Evolutionary conservation across 2,113 vertebrate genomes (phyloP).

Genomic region (Gavia stellata): DNA sequence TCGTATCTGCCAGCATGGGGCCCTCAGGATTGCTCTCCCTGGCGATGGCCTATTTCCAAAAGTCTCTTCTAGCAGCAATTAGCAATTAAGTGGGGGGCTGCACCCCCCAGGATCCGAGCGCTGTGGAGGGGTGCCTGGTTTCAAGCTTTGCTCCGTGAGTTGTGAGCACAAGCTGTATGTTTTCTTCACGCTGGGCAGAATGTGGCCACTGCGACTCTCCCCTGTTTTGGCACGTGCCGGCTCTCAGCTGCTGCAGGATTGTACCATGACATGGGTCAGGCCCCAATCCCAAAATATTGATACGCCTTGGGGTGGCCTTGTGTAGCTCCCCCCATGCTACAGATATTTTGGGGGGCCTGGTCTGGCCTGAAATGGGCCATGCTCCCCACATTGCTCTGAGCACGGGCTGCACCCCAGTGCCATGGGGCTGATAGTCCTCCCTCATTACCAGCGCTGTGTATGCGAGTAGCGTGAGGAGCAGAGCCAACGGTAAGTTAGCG

Average conservation of each 20-base stretch:
- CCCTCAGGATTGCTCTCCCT: neutral
- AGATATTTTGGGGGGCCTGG: neutral
- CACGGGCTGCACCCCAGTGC: neutral
- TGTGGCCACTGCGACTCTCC: neutral
- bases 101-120: rapidly evolving
- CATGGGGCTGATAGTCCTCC: rapidly evolving
- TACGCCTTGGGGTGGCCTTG: neutral
- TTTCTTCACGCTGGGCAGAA: neutral
- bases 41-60: neutral
- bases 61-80: neutral
- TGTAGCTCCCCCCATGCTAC: neutral
- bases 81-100: neutral
- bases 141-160: neutral
- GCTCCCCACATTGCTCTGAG: neutral
- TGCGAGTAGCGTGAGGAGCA: neutral
- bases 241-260: neutral
- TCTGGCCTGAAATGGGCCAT: neutral
- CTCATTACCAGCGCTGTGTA: neutral
- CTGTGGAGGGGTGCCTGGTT: rapidly evolving
- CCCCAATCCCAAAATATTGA: neutral
- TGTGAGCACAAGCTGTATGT: neutral
- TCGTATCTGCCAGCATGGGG: rapidly evolving
- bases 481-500: neutral
- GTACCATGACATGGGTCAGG: rapidly evolving
- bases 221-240: rapidly evolving